Evolutionary conservation across 2,113 vertebrate genomes (phyloP).

Genomic region (Sturnira hondurensis): DNA sequence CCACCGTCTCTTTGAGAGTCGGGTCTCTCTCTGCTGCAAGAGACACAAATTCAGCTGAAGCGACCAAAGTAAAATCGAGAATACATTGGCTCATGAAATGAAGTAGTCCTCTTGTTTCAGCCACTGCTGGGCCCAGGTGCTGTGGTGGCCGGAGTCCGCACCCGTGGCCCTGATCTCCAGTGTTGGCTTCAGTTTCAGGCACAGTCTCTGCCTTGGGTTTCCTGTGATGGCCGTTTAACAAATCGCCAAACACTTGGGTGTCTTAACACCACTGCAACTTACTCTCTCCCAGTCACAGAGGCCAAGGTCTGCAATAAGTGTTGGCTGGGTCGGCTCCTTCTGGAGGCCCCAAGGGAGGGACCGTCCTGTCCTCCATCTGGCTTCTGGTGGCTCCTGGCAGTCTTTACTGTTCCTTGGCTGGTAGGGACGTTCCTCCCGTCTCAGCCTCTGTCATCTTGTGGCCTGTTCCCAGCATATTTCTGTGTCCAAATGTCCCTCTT

Average conservation of each 20-base stretch:
- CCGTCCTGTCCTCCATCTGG: background rate
- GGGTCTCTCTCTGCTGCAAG: background rate
- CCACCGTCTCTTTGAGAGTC: background rate
- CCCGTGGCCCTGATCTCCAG: background rate
- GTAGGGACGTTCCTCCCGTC: rapidly evolving
- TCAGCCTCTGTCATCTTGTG: background rate
- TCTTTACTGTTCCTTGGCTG: background rate
- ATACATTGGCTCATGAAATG: rapidly evolving
- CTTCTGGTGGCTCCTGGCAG: background rate
- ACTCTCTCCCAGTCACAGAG: background rate
- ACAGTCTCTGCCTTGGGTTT: background rate
- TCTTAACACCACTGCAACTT: background rate
- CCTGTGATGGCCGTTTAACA: background rate
- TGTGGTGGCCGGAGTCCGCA: rapidly evolving
- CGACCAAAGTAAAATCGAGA: background rate
- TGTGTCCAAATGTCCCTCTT: background rate
- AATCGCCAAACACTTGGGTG: background rate
- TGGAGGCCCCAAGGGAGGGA: background rate
- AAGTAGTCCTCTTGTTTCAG: background rate
- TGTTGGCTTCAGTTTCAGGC: background rate
- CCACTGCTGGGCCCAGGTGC: background rate
- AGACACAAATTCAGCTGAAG: background rate
- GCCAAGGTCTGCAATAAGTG: background rate
- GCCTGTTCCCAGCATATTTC: background rate
- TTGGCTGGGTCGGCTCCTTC: too few species aligned